Conservation (phyloP, 2,888 invertebrate genomes). For the Callosobruchus maculatus region DNA sequence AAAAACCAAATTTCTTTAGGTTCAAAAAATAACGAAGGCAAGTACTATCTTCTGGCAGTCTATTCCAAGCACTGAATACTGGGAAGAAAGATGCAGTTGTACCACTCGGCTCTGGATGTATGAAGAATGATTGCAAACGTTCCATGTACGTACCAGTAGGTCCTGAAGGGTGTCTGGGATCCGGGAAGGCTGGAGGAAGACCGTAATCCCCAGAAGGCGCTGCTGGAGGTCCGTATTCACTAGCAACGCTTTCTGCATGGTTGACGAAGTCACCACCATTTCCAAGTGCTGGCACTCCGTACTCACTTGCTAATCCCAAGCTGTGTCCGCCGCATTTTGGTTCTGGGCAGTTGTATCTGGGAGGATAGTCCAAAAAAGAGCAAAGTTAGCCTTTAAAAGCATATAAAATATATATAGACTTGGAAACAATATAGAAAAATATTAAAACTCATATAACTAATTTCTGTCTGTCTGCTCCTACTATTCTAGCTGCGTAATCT, state of each 20-base stretch:
- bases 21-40: conserved; percentile 80
- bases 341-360: conserved; percentile 83
- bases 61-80: too few relatives aligned
- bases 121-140: not conserved
- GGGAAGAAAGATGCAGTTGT: too few relatives aligned
- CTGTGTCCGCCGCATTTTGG: conserved; percentile 76
- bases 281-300: conserved; percentile 59
- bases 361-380: not conserved
- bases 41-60: too few relatives aligned
- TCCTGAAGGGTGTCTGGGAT: conserved; percentile 84
- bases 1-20: conserved; percentile 85
- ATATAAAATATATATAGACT: too few relatives aligned
- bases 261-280: conserved; percentile 47
- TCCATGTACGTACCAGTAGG: conserved; percentile 51
- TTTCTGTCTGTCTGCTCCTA: too few relatives aligned
- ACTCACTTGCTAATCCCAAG: conserved; percentile 59
- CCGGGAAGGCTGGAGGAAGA: conserved; percentile 74
- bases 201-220: conserved; percentile 62
- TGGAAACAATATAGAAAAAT: too few relatives aligned
- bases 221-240: conserved; percentile 68
- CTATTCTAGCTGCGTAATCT: too few relatives aligned
- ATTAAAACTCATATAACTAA: too few relatives aligned
- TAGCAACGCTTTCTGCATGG: conserved; percentile 43
- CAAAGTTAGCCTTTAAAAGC: not conserved
- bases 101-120: too few relatives aligned